Evolutionary conservation across 2,888 invertebrate species (phyloP).

Genomic region (Platycheirus rosarum): DNA sequence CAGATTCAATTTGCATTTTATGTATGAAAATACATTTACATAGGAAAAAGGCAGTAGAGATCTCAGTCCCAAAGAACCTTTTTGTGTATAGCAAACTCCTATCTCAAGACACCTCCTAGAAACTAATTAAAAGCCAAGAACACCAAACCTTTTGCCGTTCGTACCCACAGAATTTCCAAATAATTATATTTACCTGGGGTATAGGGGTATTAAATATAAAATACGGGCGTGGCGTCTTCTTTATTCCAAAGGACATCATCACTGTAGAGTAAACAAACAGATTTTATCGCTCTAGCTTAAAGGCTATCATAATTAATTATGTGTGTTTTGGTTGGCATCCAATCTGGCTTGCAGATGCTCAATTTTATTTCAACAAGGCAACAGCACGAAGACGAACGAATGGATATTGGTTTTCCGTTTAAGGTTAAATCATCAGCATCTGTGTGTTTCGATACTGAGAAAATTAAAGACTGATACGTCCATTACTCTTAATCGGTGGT

Average conservation of each 20-base stretch:
- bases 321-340: conserved; percentile 43
- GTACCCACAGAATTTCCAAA: conserved; percentile 29
- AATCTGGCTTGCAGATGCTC: conserved; percentile 14
- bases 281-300: conserved; percentile 17
- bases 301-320: conserved; percentile 49
- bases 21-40: conserved; percentile 4
- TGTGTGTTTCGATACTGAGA: conserved; percentile 12
- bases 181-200: conserved; percentile 19
- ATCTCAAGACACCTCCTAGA: too few species aligned
- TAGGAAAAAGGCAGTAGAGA: not conserved
- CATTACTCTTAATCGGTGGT: too few species aligned
- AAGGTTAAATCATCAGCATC: conserved; percentile 5
- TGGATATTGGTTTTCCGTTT: conserved; percentile 19
- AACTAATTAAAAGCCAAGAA: conserved; percentile 36
- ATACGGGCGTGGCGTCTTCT: not conserved
- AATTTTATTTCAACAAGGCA: not conserved
- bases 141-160: conserved; percentile 25
- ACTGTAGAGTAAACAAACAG: too few species aligned
- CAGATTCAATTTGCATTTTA: too few species aligned
- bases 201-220: too few species aligned
- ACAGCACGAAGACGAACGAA: too few species aligned
- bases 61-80: not conserved
- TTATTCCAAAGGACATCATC: conserved; percentile 18
- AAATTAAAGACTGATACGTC: too few species aligned
- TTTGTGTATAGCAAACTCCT: not conserved